Base-by-base conservation (phyloP, 2,797 vertebrate genomes). In the Lycodopsis pacificus region DNA sequence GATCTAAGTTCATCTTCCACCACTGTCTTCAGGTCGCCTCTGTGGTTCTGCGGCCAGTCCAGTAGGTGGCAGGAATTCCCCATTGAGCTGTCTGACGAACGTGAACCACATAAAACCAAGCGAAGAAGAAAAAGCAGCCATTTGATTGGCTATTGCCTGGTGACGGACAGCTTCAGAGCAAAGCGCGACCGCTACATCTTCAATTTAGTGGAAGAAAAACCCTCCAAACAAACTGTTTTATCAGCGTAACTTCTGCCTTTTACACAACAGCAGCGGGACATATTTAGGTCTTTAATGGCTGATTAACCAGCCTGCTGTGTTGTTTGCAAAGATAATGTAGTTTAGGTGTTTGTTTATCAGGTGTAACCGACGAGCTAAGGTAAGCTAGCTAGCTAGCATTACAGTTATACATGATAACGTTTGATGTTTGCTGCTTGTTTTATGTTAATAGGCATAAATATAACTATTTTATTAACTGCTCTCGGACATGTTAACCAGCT, bases 141-240 rank as follows among this genome's bases (percentile, higher is more conserved):
- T 86, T 0, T 86, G 83, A 92, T 93, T 93, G 91, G 88, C 74
- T 17, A 82, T 89, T 70, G 76, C 82, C 84, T 77, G 84, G 88
- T 88, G 87, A 91, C 87, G 54, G 76, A 40, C 68, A 65, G 73
- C 80, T 32, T 75, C 58, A 25, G 49, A 83, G 67, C 63, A 7
- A 63, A 38, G 30, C 48, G 73, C 82, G 34, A 13, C 76, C 32
- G 79, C 71, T 83, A 67, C 86, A 87, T 81, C 85, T 83, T 79
- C n/a, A 71, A 65, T 84, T 81, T 77, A 15, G 46, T 15, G 38
- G 46, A 38, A 14, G 62, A 54, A 20, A 76, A 79, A 65, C 54
- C 4, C 22, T 14, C 22, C 11, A 53, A 53, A 57, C 44, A 65
- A 48, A 22, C 40, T 19, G 12, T 46, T 56, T 34, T 73, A 34